A percentile compares a stretch with the other conserved stretches of the same genome.
Conservation (phyloP, 1,140 invertebrate species). For the Procambarus clarkii region DNA sequence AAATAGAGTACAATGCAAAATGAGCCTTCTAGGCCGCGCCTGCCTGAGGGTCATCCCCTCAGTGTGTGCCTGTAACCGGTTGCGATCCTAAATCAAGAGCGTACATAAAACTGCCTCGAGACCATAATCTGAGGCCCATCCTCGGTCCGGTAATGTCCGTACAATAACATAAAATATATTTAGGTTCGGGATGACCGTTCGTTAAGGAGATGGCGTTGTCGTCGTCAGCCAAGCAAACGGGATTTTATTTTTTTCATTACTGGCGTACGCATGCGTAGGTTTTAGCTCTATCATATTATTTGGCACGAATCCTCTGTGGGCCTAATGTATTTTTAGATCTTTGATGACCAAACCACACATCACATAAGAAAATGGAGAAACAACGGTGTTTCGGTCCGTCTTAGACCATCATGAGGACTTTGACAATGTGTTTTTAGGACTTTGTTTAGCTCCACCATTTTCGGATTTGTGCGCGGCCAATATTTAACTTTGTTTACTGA, state of each 20-base stretch:
- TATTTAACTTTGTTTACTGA: neutral
- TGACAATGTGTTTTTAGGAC: neutral
- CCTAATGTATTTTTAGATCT: neutral
- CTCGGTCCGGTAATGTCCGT: slow-evolving; percentile 32
- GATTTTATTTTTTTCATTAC: neutral
- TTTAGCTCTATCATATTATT: neutral
- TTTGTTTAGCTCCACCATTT: neutral
- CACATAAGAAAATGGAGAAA: too few species aligned
- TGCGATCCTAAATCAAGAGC: neutral
- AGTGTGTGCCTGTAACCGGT: slow-evolving; percentile 2
- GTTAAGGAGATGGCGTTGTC: neutral
- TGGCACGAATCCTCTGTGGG: neutral
- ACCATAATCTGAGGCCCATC: slow-evolving; percentile 21
- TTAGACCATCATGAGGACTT: too few species aligned
- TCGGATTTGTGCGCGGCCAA: neutral
- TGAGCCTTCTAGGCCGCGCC: too few species aligned
- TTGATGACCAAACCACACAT: too few species aligned
- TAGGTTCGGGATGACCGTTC: slow-evolving; percentile 28
- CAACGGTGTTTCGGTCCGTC: too few species aligned
- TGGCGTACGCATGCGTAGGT: neutral
- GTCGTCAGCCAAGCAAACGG: neutral
- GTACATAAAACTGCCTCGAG: slow-evolving; percentile 31
- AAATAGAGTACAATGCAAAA: too few species aligned
- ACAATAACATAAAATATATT: slow-evolving; percentile 38
- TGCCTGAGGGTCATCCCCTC: neutral